Evolutionary conservation across 35 echinoderm and acorn worm species (phyloP), one percentile per base, ranked within the genome.

Genomic region (Chiridota heheva): DNA sequence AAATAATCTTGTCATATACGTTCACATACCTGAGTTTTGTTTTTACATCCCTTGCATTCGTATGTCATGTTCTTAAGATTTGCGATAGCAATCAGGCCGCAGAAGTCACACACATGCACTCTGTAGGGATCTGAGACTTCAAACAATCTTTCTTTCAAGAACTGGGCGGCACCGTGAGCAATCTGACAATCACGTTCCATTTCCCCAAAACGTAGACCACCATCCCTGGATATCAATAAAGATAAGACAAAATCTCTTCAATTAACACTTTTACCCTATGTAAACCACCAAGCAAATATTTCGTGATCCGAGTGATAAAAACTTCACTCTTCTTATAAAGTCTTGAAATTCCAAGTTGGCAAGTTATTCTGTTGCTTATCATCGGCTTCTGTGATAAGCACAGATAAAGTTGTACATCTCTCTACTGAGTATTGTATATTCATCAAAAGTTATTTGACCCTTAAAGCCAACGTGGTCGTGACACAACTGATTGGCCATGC

Each of bases 161-260:
- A 98, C 59, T 98, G 89, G 47, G 95, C 95, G 25, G 95, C 84
- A 47, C 95, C 95, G 17, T 98, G 95, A 61, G 95, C 80, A 34
- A 98, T 98, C 65, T 98, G 95, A 77, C 95, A 98, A 89, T 98
- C 95, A 60, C 95, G 84, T 53, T 98, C 95, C 95, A 98, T 98
- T 47, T 98, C 95, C 31, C 95, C 95, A 55, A 98, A 98, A 29
- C 95, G 89, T 35, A 98, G 89, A 78, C 95, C 95, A 36, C 95
- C 95, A 86, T 98, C 95, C 59, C 95, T 98, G 76, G 18, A 61
- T 75, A 34, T 36, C 4, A 70, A 69, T 45, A n/a, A n/a, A n/a
- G n/a, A n/a, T n/a, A n/a, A n/a, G n/a, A n/a, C n/a, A n/a, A n/a
- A n/a, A n/a, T n/a, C n/a, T n/a, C n/a, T n/a, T n/a, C n/a, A n/a